phyloP scores from a whole-genome alignment of 1,140 invertebrate species.

The Drosophila punjabiensis region DNA sequence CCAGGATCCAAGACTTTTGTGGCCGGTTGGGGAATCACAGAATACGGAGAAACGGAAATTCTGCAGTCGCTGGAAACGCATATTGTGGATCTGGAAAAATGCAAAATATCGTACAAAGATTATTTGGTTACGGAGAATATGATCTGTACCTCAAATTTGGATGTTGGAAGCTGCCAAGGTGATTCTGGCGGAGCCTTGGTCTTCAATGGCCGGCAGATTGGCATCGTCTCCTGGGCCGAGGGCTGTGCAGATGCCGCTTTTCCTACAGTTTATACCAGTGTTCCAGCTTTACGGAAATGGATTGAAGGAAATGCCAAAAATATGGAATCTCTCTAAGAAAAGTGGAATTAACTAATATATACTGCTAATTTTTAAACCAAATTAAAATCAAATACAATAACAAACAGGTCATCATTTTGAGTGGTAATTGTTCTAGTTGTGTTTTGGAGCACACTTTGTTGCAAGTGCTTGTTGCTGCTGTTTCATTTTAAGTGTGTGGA shows the following conservation, averaged over 20 bases:
- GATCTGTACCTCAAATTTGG: background rate
- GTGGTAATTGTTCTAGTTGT: conserved; percentile 17
- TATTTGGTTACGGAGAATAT: conserved; percentile 2
- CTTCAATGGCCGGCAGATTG: background rate
- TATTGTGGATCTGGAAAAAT: background rate
- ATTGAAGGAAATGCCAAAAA: background rate
- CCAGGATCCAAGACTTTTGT: conserved; percentile 1
- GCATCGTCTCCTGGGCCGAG: conserved; percentile 22
- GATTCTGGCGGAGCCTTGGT: conserved; percentile 24
- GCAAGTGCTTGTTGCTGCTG: background rate
- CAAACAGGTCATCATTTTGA: background rate
- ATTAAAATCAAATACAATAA: background rate
- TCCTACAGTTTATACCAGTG: conserved; percentile 19
- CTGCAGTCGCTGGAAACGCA: conserved; percentile 7
- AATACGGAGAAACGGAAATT: background rate
- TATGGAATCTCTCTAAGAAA: background rate
- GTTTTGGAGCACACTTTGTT: conserved; percentile 15
- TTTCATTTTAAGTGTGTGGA: conserved; percentile 5
- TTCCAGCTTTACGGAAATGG: conserved; percentile 16
- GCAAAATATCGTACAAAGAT: background rate
- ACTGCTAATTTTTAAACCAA: background rate
- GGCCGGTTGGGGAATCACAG: conserved; percentile 19
- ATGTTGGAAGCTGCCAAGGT: conserved; percentile 6
- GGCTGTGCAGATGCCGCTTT: conserved; percentile 11
- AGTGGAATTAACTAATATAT: background rate